These are phyloP conservation scores for Ptychadena robeensis DNA, from an alignment of 2,797 vertebrate genomes.

Conservation along the genomic window DNA sequence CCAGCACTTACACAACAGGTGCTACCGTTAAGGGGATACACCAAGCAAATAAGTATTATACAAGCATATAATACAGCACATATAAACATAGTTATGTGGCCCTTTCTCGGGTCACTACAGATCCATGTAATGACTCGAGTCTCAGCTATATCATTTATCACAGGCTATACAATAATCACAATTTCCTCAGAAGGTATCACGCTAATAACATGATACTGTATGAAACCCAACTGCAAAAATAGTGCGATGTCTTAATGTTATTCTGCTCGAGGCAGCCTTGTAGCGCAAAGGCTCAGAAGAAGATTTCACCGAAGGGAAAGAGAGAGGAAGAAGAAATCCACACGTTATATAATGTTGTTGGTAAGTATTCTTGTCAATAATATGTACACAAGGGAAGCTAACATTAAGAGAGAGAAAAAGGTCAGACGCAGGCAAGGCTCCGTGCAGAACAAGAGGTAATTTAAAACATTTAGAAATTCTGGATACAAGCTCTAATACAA, in stretches of 20 bases:
- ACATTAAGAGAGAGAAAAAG: not conserved
- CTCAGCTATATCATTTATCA: not conserved
- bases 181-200: slow-evolving; percentile 10
- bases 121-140: too few species aligned
- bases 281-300: slow-evolving; percentile 27
- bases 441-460: not conserved
- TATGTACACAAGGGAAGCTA: slow-evolving; percentile 1
- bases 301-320: slow-evolving; percentile 34
- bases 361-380: slow-evolving; percentile 46
- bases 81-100: too few species aligned
- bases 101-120: too few species aligned
- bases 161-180: slow-evolving; percentile 4
- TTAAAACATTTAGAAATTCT: not conserved
- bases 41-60: too few species aligned
- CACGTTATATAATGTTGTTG: slow-evolving; percentile 15
- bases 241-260: slow-evolving; percentile 45
- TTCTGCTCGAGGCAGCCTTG: slow-evolving; percentile 37
- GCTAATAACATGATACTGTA: slow-evolving; percentile 28
- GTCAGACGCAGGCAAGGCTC: not conserved
- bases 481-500: not conserved
- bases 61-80: too few species aligned
- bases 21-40: too few species aligned
- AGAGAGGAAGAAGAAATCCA: slow-evolving; percentile 20
- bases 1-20: too few species aligned
- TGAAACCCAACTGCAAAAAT: slow-evolving; percentile 21